These are phyloP conservation scores for Podilymbus podiceps DNA, from an alignment of 2,113 vertebrate species.

Conservation along the genomic window DNA sequence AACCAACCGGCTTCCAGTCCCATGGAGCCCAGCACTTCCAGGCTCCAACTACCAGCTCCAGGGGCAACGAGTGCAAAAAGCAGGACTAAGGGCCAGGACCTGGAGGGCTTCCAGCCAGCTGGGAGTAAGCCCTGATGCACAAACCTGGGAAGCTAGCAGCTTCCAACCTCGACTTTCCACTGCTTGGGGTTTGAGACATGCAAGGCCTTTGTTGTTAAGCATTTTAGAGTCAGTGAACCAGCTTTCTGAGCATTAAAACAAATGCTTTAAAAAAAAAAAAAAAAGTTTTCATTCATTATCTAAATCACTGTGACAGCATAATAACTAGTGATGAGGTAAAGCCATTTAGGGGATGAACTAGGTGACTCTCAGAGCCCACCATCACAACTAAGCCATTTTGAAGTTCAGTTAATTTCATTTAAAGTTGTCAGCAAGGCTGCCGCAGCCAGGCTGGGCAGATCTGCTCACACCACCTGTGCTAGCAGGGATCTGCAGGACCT, in stretches of 20 bases:
- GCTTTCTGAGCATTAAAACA: not conserved
- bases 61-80: not conserved
- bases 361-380: not conserved
- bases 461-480: fast-evolving
- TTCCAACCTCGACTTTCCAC: not conserved
- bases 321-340: not conserved
- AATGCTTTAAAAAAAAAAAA: not conserved
- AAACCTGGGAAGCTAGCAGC: not conserved
- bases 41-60: not conserved
- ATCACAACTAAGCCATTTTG: not conserved
- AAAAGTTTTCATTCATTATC: not conserved
- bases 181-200: not conserved
- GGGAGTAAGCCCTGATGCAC: not conserved
- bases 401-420: not conserved
- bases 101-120: not conserved
- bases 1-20: not conserved
- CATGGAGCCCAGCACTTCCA: not conserved
- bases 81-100: not conserved
- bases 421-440: not conserved
- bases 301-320: not conserved
- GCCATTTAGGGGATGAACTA: not conserved
- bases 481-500: not conserved
- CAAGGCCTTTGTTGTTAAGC: not conserved
- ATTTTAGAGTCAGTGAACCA: not conserved
- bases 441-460: not conserved